These are phyloP conservation scores for Mormyrus iriodes DNA, from an alignment of 2,113 vertebrate species.

Conservation along the genomic window DNA sequence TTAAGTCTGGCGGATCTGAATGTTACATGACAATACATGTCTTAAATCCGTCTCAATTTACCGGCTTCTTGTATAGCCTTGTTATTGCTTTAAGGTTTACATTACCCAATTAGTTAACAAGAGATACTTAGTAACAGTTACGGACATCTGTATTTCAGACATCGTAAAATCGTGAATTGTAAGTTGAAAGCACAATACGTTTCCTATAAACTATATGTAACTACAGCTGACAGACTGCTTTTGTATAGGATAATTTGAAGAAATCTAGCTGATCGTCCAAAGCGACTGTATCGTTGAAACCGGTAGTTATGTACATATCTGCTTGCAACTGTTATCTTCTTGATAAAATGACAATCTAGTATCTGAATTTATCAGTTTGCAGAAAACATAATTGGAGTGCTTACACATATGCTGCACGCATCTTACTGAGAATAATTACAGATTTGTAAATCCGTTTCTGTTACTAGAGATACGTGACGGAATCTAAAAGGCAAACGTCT, in stretches of 20 bases:
- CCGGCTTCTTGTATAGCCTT: background rate
- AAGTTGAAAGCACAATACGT: background rate
- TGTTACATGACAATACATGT: background rate
- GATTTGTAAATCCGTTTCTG: background rate
- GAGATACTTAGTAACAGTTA: conserved; percentile 15
- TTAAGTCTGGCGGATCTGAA: background rate
- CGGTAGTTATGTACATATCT: background rate
- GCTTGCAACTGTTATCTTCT: background rate
- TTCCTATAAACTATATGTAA: background rate
- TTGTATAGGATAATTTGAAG: background rate
- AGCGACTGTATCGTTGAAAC: background rate
- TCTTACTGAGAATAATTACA: background rate
- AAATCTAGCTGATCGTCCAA: background rate
- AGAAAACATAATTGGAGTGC: conserved; percentile 2
- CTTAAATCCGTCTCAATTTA: background rate
- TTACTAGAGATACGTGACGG: background rate
- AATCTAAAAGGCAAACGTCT: conserved; percentile 15
- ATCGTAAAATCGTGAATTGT: background rate
- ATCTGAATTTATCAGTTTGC: background rate
- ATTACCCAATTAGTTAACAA: conserved; percentile 20
- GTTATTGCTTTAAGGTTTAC: background rate
- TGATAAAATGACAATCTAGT: background rate
- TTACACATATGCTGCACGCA: background rate
- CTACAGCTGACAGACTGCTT: conserved; percentile 10
- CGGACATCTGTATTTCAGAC: background rate